These are phyloP conservation scores for Strongylocentrotus purpuratus DNA, from an alignment of 35 echinoderm and acorn worm genomes.

Conservation along the genomic window DNA sequence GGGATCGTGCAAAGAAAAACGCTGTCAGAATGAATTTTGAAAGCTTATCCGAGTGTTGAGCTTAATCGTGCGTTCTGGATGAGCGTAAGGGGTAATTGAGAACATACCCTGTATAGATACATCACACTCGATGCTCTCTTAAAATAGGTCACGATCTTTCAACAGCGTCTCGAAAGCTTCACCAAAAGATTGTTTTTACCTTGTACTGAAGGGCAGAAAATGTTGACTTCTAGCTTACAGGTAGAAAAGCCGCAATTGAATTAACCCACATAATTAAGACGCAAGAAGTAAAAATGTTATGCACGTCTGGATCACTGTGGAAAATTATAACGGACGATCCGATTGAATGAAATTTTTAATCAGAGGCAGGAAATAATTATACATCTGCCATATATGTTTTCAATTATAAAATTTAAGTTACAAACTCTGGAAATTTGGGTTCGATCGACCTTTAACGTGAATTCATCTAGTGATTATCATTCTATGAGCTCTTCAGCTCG, in stretches of 20 bases:
- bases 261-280: too few relatives aligned
- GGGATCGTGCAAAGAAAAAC: slow-evolving; percentile 1
- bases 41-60: background rate
- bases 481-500: too few relatives aligned
- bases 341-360: too few relatives aligned
- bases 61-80: background rate
- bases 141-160: background rate
- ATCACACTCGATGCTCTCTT: background rate
- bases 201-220: background rate
- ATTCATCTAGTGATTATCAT: too few relatives aligned
- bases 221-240: background rate
- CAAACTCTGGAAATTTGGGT: too few relatives aligned
- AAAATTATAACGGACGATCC: too few relatives aligned
- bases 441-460: too few relatives aligned
- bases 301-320: too few relatives aligned
- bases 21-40: background rate
- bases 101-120: background rate
- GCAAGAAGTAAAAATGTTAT: too few relatives aligned
- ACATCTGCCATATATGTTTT: too few relatives aligned
- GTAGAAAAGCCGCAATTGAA: background rate
- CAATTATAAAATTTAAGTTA: too few relatives aligned
- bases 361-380: too few relatives aligned
- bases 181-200: background rate
- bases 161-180: background rate
- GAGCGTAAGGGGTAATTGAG: background rate